phyloP scores from a whole-genome alignment of 2,888 invertebrate genomes.

The Cryptus armator region DNA sequence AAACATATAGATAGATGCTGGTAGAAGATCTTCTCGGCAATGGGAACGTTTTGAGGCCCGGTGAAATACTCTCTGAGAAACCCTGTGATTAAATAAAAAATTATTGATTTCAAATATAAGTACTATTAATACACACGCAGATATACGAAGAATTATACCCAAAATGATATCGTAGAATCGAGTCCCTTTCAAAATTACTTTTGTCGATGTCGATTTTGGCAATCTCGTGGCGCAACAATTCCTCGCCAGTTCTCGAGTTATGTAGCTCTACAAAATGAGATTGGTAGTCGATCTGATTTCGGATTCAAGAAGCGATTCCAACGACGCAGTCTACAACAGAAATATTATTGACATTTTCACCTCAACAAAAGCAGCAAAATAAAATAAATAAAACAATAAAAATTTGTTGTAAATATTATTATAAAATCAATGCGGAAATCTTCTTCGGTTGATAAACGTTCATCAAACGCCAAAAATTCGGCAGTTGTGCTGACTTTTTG shows the following conservation, averaged over 20 bases:
- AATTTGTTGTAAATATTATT: neutral
- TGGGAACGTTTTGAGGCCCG: constrained; percentile 1
- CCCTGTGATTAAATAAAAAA: constrained; percentile 2
- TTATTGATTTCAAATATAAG: neutral
- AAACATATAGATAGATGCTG: constrained; percentile 1
- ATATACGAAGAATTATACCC: neutral
- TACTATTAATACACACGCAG: no score
- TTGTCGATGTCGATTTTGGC: constrained; percentile 3
- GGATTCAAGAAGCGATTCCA: neutral
- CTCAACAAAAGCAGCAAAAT: no score
- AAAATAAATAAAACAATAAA: no score
- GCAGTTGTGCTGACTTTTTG: neutral
- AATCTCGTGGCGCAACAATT: constrained; percentile 14
- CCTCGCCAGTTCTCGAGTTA: constrained; percentile 7
- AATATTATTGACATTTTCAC: neutral
- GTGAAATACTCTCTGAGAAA: constrained; percentile 20
- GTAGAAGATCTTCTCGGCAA: constrained; percentile 17
- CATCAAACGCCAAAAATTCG: constrained; percentile 14
- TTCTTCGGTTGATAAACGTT: constrained; percentile 9
- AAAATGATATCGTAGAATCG: constrained; percentile 6
- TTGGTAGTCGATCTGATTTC: constrained; percentile 1
- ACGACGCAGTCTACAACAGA: neutral
- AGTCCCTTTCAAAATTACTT: constrained; percentile 3
- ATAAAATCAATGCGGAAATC: constrained; percentile 10
- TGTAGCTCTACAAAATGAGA: neutral